These are phyloP conservation scores for Drosophila algonquin DNA, from an alignment of 2,888 invertebrate genomes.

Conservation along the genomic window DNA sequence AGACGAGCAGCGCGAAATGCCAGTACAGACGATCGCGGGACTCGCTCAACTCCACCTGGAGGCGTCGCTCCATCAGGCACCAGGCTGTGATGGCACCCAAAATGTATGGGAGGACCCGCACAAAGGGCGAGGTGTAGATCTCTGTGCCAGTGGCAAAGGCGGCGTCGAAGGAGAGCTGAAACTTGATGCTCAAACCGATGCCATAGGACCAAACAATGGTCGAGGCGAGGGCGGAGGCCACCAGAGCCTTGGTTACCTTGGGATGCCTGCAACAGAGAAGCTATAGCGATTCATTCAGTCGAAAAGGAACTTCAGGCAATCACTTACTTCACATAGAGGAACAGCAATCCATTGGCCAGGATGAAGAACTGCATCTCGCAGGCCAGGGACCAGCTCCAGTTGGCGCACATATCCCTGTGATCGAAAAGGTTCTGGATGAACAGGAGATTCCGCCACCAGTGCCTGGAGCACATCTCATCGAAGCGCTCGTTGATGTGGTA, in stretches of 20 bases:
- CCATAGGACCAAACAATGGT: slow-evolving; percentile 79
- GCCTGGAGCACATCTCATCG: slow-evolving; percentile 81
- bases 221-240: slow-evolving; percentile 54
- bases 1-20: slow-evolving; percentile 80
- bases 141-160: slow-evolving; percentile 82
- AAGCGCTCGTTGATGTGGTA: slow-evolving; percentile 83
- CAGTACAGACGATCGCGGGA: slow-evolving; percentile 77
- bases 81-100: slow-evolving; percentile 85
- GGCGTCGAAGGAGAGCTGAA: slow-evolving; percentile 82
- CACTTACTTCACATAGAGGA: slow-evolving; percentile 82
- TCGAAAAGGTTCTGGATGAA: slow-evolving; percentile 83
- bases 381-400: slow-evolving; percentile 84
- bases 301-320: not conserved
- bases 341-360: slow-evolving; percentile 79
- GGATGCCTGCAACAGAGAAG: slow-evolving; percentile 72
- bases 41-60: slow-evolving; percentile 65
- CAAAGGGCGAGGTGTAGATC: slow-evolving; percentile 85
- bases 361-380: slow-evolving; percentile 84
- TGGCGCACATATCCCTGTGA: slow-evolving; percentile 83
- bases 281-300: not conserved
- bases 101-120: slow-evolving; percentile 85
- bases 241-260: slow-evolving; percentile 63
- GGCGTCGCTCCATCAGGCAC: slow-evolving; percentile 78
- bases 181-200: slow-evolving; percentile 76
- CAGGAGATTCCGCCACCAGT: slow-evolving; percentile 84